These are phyloP conservation scores for Sinelater perroti DNA, from an alignment of 2,888 invertebrate genomes.

Conservation along the genomic window DNA sequence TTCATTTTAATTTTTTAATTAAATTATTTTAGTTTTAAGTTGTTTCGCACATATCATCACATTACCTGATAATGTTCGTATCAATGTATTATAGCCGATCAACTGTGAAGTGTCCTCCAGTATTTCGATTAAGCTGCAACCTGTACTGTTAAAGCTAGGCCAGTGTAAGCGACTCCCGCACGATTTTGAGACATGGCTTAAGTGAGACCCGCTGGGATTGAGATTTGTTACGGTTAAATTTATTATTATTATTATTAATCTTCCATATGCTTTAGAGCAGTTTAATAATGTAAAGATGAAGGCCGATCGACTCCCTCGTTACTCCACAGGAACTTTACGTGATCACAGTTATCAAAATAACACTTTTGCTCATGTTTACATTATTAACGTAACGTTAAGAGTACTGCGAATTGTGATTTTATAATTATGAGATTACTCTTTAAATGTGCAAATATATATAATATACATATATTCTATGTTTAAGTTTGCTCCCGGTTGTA, in stretches of 20 bases:
- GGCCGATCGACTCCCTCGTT: too few relatives aligned
- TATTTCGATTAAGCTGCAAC: constrained; percentile 8
- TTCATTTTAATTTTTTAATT: constrained; percentile 3
- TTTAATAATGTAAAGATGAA: constrained; percentile 26
- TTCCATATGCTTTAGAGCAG: constrained; percentile 20
- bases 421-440: constrained; percentile 37
- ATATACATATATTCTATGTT: constrained; percentile 17
- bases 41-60: constrained; percentile 28
- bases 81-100: constrained; percentile 12
- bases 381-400: constrained; percentile 28
- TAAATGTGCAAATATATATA: constrained; percentile 34
- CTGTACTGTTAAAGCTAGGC: constrained; percentile 18
- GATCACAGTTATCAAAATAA: not conserved
- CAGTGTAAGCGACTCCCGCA: constrained; percentile 20
- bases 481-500: constrained; percentile 13
- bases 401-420: constrained; percentile 35
- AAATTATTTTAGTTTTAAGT: constrained; percentile 21
- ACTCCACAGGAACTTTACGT: too few relatives aligned
- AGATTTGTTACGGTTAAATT: constrained; percentile 11
- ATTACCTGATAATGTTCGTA: constrained; percentile 20
- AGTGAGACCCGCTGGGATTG: not conserved
- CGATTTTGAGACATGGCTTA: constrained; percentile 4
- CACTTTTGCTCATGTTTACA: constrained; percentile 20
- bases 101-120: constrained; percentile 17
- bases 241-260: constrained; percentile 22